A percentile compares a stretch with the other conserved stretches of the same genome.
Evolutionary conservation across 2,113 vertebrate genomes (phyloP).

Genomic region (Larimichthys crocea): DNA sequence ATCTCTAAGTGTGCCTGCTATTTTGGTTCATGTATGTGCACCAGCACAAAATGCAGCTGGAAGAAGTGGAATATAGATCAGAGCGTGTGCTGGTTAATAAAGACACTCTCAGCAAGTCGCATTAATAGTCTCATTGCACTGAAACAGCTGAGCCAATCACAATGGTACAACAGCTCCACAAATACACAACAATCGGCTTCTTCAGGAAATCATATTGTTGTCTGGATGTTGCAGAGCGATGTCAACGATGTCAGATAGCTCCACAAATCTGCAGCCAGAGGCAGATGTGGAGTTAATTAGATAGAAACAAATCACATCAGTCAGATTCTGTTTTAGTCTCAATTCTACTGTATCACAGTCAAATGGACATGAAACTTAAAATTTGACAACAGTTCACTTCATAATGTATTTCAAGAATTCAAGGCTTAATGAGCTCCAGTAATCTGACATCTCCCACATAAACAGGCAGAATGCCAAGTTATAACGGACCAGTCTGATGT

Average conservation of each 20-base stretch:
- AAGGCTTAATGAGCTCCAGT: background rate
- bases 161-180: background rate
- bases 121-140: background rate
- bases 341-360: background rate
- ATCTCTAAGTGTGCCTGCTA: background rate
- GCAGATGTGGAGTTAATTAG: too few relatives aligned
- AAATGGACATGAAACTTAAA: background rate
- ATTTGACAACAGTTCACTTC: background rate
- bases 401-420: background rate
- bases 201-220: too few relatives aligned
- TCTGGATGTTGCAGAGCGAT: background rate
- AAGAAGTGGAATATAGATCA: background rate
- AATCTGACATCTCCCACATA: background rate
- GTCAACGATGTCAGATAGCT: background rate
- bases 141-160: background rate
- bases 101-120: background rate
- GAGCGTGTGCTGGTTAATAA: background rate
- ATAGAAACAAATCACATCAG: too few relatives aligned
- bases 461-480: background rate
- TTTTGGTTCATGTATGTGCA: background rate
- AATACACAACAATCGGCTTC: background rate
- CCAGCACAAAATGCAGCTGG: background rate
- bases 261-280: background rate
- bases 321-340: background rate
- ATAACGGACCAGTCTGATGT: background rate